Conservation (phyloP, 1,140 invertebrate genomes). For the Psix sp. region DNA sequence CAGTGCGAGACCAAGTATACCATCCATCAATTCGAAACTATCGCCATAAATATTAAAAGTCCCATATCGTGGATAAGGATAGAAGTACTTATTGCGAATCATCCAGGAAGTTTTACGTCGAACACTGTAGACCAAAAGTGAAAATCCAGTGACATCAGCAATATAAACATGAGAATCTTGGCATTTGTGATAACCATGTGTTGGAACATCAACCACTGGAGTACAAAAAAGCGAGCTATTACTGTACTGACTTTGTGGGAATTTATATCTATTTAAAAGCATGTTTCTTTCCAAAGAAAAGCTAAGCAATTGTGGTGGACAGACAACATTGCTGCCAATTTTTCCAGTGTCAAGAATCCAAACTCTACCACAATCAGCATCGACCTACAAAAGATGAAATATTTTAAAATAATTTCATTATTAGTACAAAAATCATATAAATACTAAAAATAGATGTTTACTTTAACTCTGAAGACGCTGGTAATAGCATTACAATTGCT, state of each 20-base stretch:
- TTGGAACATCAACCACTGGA: conserved; percentile 80
- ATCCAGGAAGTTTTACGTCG: conserved; percentile 80
- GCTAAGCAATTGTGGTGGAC: conserved; percentile 80
- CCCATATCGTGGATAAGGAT: conserved; percentile 83
- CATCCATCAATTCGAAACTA: conserved; percentile 86
- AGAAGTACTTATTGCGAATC: conserved; percentile 82
- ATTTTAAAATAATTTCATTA: too few species aligned
- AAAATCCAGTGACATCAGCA: conserved; percentile 83
- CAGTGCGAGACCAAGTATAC: conserved; percentile 83
- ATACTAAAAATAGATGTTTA: too few species aligned
- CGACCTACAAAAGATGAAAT: conserved; percentile 79
- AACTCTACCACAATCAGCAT: conserved; percentile 80
- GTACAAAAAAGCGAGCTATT: conserved; percentile 78
- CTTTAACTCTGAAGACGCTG: conserved; percentile 78
- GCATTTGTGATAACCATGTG: conserved; percentile 74
- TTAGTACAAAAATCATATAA: too few species aligned
- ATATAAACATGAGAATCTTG: conserved; percentile 84
- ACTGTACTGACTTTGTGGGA: conserved; percentile 75
- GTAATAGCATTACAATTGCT: conserved; percentile 74
- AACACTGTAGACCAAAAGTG: conserved; percentile 83
- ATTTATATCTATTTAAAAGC: conserved; percentile 78
- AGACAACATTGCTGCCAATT: conserved; percentile 74
- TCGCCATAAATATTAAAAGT: conserved; percentile 83
- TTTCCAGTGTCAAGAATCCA: conserved; percentile 83
- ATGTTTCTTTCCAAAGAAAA: conserved; percentile 79